Evolutionary conservation across 2,797 vertebrate genomes (phyloP).

Genomic region (Spinibarbus caldwelli): DNA sequence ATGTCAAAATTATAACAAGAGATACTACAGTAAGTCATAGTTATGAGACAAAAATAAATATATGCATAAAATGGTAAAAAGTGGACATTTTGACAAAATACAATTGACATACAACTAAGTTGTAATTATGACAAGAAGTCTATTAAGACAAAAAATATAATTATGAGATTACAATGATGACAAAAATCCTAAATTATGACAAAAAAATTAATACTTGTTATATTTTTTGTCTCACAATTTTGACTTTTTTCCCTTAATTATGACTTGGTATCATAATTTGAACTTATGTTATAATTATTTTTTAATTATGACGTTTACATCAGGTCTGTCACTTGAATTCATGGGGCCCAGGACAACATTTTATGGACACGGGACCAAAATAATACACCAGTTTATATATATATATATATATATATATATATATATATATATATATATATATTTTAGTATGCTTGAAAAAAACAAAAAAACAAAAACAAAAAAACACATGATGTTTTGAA

Average conservation of each 20-base stretch:
- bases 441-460: no score
- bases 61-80: background rate
- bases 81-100: background rate
- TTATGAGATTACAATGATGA: background rate
- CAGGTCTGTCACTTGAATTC: no score
- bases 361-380: background rate
- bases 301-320: background rate
- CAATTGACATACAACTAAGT: background rate
- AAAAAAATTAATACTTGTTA: background rate
- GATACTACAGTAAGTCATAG: background rate
- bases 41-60: background rate
- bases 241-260: background rate
- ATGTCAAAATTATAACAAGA: background rate
- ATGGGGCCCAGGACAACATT: background rate
- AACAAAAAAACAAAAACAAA: no score
- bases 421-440: no score
- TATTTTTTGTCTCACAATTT: background rate
- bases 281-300: background rate
- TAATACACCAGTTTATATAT: no score
- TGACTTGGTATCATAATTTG: background rate
- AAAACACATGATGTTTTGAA: no score
- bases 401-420: no score
- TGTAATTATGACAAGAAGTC: background rate
- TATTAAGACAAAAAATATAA: background rate
- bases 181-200: background rate